These are phyloP conservation scores for Trichechus manatus DNA, from an alignment of 2,113 vertebrate species.

Conservation along the genomic window DNA sequence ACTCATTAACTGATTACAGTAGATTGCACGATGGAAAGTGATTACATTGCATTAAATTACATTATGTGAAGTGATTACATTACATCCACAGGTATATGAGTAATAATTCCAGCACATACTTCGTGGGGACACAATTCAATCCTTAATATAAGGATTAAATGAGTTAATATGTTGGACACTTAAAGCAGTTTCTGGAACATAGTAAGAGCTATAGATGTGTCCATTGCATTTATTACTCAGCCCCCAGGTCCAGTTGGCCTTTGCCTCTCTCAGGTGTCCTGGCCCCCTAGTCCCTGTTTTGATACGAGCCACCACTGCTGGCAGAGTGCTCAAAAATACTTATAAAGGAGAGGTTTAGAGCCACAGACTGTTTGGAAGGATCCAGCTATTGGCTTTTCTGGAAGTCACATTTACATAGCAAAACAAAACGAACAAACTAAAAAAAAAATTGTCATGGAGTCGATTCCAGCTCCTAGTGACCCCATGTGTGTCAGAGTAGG, in stretches of 20 bases:
- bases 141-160: background rate
- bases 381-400: background rate
- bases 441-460: background rate
- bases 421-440: background rate
- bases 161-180: background rate
- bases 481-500: background rate
- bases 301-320: background rate
- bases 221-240: background rate
- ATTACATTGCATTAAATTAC: background rate
- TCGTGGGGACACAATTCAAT: background rate
- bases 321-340: background rate
- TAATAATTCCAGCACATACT: background rate
- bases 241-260: background rate
- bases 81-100: background rate
- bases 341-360: background rate
- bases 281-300: background rate
- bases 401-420: background rate
- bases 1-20: background rate
- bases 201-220: background rate
- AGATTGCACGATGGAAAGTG: background rate
- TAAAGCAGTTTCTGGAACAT: background rate
- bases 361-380: background rate
- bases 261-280: background rate
- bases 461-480: background rate
- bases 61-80: background rate